These are phyloP conservation scores for Cariama cristata DNA, from an alignment of 2,113 vertebrate species.

Conservation along the genomic window DNA sequence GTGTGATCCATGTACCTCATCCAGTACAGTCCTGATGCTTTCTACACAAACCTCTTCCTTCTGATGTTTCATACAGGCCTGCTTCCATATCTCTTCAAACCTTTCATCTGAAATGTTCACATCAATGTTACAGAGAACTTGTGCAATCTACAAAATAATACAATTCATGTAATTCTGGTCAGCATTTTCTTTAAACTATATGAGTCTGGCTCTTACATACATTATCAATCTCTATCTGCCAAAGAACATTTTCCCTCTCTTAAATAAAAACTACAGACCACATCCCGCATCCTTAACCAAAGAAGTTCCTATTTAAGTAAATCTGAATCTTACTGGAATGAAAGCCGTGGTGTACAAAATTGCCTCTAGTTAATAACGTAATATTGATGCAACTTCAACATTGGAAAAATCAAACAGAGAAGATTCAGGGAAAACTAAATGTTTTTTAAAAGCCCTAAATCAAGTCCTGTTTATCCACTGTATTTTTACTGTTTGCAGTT, in stretches of 20 bases:
- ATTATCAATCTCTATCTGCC: not conserved
- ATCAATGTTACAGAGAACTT: constrained; percentile 82
- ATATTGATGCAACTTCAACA: not conserved
- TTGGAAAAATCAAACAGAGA: not conserved
- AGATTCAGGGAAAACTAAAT: not conserved
- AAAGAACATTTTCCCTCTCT: not conserved
- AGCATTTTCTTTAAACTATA: not conserved
- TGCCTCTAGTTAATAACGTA: not conserved
- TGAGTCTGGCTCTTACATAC: not conserved
- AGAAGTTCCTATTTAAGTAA: not conserved
- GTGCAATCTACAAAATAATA: constrained; percentile 78
- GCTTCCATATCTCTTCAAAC: constrained; percentile 86
- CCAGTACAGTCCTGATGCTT: constrained; percentile 77
- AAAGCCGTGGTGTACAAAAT: not conserved
- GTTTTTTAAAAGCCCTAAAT: not conserved
- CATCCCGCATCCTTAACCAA: not conserved
- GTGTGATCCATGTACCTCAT: constrained; percentile 71
- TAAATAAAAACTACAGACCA: not conserved
- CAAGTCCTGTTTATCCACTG: not conserved
- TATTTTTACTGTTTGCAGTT: not conserved
- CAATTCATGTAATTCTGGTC: not conserved
- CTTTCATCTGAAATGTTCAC: constrained; percentile 76
- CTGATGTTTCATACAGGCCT: constrained; percentile 79
- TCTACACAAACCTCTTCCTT: constrained; percentile 85
- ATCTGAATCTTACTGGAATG: not conserved